A percentile compares a stretch with the other conserved stretches of the same genome.
Conservation (phyloP, 1,140 invertebrate genomes). For the Elymnias hypermnestra region DNA sequence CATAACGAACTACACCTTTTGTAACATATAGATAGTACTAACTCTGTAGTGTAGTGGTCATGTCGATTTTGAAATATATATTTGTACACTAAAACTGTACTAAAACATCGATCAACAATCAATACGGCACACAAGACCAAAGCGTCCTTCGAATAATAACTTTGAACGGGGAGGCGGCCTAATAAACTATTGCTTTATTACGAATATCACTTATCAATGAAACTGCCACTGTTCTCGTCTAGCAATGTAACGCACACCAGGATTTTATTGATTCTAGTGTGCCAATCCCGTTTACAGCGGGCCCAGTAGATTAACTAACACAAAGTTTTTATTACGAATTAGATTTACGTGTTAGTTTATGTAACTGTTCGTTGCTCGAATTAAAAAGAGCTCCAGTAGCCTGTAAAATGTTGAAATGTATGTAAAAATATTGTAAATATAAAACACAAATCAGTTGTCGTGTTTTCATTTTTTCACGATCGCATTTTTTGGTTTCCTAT, state of each 20-base stretch:
- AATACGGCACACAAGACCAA: slow-evolving; percentile 52
- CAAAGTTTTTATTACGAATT: slow-evolving; percentile 70
- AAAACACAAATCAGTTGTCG: slow-evolving; percentile 61
- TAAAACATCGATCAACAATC: slow-evolving; percentile 22
- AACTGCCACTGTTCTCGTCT: slow-evolving; percentile 67
- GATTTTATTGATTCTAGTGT: slow-evolving; percentile 72
- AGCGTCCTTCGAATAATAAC: slow-evolving; percentile 61
- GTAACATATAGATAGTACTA: slow-evolving; percentile 54
- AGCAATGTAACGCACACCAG: slow-evolving; percentile 55
- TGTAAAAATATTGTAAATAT: slow-evolving; percentile 74
- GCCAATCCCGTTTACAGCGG: slow-evolving; percentile 45
- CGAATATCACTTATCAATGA: slow-evolving; percentile 49
- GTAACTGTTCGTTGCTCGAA: slow-evolving; percentile 75
- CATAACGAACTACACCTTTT: no score
- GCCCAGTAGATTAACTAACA: slow-evolving; percentile 64
- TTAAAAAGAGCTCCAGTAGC: slow-evolving; percentile 74
- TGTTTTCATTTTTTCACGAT: slow-evolving; percentile 56
- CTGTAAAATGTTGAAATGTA: slow-evolving; percentile 75
- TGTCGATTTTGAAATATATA: slow-evolving; percentile 57
- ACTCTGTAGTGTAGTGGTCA: slow-evolving; percentile 59
- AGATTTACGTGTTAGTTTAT: slow-evolving; percentile 76
- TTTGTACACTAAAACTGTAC: slow-evolving; percentile 30
- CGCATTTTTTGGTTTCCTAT: slow-evolving; percentile 37
- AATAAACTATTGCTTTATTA: slow-evolving; percentile 23
- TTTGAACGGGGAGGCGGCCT: slow-evolving; percentile 21